Base-by-base conservation (phyloP, 2,797 vertebrate species). In the Neoniphon sammara region DNA sequence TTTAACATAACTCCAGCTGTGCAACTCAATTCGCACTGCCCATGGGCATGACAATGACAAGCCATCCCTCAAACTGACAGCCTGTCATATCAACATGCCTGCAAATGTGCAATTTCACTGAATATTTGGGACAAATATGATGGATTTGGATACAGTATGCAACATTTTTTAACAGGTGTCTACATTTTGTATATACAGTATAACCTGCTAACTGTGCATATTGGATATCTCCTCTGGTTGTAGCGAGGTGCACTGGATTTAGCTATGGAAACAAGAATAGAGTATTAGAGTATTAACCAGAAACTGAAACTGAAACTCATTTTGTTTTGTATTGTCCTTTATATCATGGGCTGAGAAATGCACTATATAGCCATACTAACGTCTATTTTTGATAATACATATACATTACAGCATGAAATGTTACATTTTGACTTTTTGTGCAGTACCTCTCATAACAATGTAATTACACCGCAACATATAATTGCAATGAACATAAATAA, bases 1-100 rank as follows among this genome's bases (percentile, higher is more conserved):
- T 87, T 91, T 90, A 91, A 91, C 93, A 93, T 91, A 91, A 91
- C 92, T 94, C 91, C 92, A 91, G 93, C 93, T 91, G 92, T 65
- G 91, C 81, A 62, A 77, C 90, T 91, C 91, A 83, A 87, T 93
- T 86, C 87, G 7, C 81, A 64, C 87, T 70, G 85, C 89, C 90
- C 88, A 77, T 82, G 81, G 89, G 90, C 88, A 81, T 84, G 85
- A 84, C 88, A 87, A 80, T 85, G 91, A 91, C 69, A 66, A 86
- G 80, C 81, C 83, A 84, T 89, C 87, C 57, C 89, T 91, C 90
- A 91, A 87, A 73, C 70, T 91, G 90, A 92, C 91, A 91, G 84
- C 66, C 80, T 68, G 81, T 69, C 70, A 58, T 42, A 65, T 88
- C 68, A 68, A 78, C 87, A 67, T 81, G 77, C 89, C 73, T 58